phyloP scores from a whole-genome alignment of 2,888 invertebrate genomes.

The Siphlonurus alternatus region DNA sequence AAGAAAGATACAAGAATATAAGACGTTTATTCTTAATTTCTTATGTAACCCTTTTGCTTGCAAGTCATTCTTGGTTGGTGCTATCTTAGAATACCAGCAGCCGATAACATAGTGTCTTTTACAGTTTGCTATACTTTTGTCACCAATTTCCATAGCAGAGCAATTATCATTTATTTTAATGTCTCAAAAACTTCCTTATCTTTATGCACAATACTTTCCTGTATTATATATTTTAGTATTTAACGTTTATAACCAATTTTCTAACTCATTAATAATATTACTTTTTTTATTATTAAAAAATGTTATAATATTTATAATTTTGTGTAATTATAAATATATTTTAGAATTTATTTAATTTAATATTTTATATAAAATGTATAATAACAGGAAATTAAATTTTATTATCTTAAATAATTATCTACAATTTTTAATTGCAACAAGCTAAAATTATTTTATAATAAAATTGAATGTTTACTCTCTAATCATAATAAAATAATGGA shows the following conservation, averaged over 20 bases:
- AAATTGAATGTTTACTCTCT: too few species aligned
- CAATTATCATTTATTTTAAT: conserved; percentile 4
- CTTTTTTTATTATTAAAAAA: neutral
- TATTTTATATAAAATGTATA: neutral
- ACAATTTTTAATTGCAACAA: too few species aligned
- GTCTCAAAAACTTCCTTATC: conserved; percentile 1
- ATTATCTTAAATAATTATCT: neutral
- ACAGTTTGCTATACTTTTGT: neutral
- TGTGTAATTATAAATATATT: neutral
- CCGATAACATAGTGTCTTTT: neutral
- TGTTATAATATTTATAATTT: neutral
- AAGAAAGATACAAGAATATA: neutral
- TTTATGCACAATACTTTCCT: neutral
- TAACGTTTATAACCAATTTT: neutral
- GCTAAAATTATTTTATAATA: too few species aligned
- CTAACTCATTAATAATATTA: neutral
- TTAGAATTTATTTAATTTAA: neutral
- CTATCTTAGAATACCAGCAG: neutral
- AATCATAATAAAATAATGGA: too few species aligned
- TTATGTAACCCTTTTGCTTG: neutral
- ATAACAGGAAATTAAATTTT: neutral
- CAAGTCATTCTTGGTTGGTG: neutral
- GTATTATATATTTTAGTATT: neutral
- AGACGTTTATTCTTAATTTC: neutral
- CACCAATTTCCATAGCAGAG: neutral